A percentile compares a stretch with the other conserved stretches of the same genome.
phyloP scores from a whole-genome alignment of 30 jellyfish, hydroid and myxozoan species.

The Aurelia aurita region DNA sequence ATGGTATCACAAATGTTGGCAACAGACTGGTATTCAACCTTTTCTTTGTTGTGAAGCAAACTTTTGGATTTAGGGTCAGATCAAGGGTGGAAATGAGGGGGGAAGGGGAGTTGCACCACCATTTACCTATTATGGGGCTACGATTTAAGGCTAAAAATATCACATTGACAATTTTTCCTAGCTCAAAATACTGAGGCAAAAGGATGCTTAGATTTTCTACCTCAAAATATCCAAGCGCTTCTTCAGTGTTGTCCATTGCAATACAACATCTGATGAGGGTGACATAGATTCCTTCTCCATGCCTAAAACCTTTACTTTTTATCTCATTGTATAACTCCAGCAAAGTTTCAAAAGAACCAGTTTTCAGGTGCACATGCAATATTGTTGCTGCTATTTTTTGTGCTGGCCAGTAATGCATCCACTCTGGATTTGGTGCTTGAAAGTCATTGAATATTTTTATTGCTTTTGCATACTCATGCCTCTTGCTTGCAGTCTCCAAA shows the following conservation, averaged over 20 bases:
- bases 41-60: too few species aligned
- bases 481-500: slow-evolving; percentile 22
- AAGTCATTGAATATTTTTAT: slow-evolving; percentile 6
- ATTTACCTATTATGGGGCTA: too few species aligned
- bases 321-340: slow-evolving; percentile 18
- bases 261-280: slow-evolving; percentile 52
- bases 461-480: background rate
- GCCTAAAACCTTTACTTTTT: slow-evolving; percentile 26
- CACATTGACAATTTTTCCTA: background rate
- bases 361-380: slow-evolving; percentile 13
- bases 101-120: too few species aligned
- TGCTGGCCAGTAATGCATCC: slow-evolving; percentile 73
- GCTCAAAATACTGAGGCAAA: background rate
- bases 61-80: too few species aligned
- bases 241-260: background rate
- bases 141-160: too few species aligned
- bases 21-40: too few species aligned
- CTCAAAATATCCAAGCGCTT: slow-evolving; percentile 45
- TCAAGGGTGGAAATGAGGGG: too few species aligned
- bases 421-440: slow-evolving; percentile 47
- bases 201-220: background rate
- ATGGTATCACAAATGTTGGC: too few species aligned
- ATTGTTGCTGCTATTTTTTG: slow-evolving; percentile 58
- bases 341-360: slow-evolving; percentile 11
- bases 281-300: slow-evolving; percentile 61